Evolutionary conservation across 2,888 invertebrate genomes (phyloP).

Genomic region (Hermaeophaga mercurialis): DNA sequence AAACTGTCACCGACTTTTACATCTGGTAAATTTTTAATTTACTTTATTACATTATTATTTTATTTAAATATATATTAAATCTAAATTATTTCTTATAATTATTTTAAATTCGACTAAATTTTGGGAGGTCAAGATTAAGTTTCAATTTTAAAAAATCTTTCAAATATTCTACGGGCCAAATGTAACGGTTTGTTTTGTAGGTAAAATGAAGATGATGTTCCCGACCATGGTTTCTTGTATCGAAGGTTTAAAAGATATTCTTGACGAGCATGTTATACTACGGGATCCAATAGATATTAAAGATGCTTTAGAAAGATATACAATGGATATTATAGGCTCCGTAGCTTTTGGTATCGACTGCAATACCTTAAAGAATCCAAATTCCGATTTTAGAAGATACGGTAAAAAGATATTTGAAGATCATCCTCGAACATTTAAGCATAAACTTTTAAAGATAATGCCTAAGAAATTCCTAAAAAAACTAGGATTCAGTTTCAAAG

Average conservation of each 20-base stretch:
- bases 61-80: not conserved
- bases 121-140: not conserved
- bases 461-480: slow-evolving; percentile 34
- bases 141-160: too few species aligned
- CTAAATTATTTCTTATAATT: too few species aligned
- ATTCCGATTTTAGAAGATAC: slow-evolving; percentile 56
- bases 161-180: too few species aligned
- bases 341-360: slow-evolving; percentile 66
- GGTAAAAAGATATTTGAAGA: slow-evolving; percentile 37
- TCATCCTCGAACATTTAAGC: slow-evolving; percentile 22
- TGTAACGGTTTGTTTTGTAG: slow-evolving; percentile 11
- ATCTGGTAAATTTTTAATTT: slow-evolving; percentile 27
- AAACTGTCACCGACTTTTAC: slow-evolving; percentile 50
- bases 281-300: slow-evolving; percentile 48
- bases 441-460: slow-evolving; percentile 24
- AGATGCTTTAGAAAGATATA: slow-evolving; percentile 62
- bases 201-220: slow-evolving; percentile 70
- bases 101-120: too few species aligned
- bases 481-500: slow-evolving; percentile 40
- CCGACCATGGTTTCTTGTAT: slow-evolving; percentile 63
- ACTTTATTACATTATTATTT: too few species aligned
- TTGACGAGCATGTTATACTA: slow-evolving; percentile 51
- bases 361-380: slow-evolving; percentile 61
- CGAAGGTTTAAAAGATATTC: slow-evolving; percentile 58
- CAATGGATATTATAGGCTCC: slow-evolving; percentile 65